Conservation (phyloP, 2,797 vertebrate species). For the Galagoides demidoff region DNA sequence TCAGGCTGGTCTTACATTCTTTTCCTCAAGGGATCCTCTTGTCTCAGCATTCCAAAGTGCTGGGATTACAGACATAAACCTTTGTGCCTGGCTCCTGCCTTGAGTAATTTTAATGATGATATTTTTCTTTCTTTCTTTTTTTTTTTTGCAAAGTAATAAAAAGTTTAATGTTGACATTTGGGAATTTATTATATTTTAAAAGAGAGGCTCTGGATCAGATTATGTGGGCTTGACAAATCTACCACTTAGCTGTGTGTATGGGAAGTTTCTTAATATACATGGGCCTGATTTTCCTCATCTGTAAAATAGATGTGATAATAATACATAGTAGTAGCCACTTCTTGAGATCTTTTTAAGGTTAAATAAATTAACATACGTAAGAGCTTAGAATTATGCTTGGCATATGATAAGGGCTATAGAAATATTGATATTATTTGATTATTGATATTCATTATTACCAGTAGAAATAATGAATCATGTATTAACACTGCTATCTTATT, state of each 20-base stretch:
- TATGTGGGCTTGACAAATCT: not conserved
- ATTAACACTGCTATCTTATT: not conserved
- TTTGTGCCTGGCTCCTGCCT: not conserved
- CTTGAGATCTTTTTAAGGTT: not conserved
- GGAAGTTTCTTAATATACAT: not conserved
- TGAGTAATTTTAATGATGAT: not conserved
- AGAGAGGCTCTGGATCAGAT: not conserved
- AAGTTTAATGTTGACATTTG: conserved; percentile 11
- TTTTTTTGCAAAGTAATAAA: not conserved
- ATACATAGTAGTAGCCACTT: not conserved
- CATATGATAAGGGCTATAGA: not conserved
- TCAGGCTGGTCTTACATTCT: not conserved
- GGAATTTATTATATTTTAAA: not conserved
- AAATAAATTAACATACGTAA: conserved; percentile 30
- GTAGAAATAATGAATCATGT: conserved; percentile 33
- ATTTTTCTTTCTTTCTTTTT: not conserved
- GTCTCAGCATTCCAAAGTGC: not conserved
- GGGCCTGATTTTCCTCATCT: not conserved
- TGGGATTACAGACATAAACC: not conserved
- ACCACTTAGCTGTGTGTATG: not conserved
- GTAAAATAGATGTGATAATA: not conserved
- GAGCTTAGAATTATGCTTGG: conserved; percentile 21
- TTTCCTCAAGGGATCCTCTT: not conserved
- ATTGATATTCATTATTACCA: not conserved
- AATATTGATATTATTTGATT: not conserved